These are phyloP conservation scores for Xerus inauris DNA, from an alignment of 2,113 vertebrate genomes.

Conservation along the genomic window DNA sequence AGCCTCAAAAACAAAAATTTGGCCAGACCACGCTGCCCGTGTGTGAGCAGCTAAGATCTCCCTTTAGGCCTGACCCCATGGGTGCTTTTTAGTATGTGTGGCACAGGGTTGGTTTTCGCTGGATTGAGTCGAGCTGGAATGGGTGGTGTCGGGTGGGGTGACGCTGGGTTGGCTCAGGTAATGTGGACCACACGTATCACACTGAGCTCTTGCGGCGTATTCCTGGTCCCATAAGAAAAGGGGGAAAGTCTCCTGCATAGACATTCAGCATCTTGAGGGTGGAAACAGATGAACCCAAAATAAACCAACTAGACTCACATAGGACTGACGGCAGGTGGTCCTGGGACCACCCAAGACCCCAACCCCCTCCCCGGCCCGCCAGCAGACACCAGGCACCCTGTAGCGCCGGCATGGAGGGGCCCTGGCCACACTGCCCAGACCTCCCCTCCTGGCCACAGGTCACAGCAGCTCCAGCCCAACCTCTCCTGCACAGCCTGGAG, in stretches of 20 bases:
- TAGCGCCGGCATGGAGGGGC: fast-evolving
- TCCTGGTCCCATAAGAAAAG: not conserved
- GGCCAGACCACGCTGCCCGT: not conserved
- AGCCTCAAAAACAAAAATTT: not conserved
- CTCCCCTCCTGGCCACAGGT: not conserved
- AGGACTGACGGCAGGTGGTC: not conserved
- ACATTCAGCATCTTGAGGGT: not conserved
- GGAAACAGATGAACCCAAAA: not conserved
- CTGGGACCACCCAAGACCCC: not conserved
- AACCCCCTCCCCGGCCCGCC: not conserved
- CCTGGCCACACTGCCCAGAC: not conserved
- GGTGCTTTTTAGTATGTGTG: not conserved
- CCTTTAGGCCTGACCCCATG: not conserved
- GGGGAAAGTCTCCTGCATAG: not conserved
- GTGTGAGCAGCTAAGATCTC: not conserved
- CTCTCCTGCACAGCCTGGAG: not conserved
- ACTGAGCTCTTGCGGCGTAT: not conserved
- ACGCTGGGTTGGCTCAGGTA: no score
- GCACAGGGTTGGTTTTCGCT: not conserved
- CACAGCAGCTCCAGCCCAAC: not conserved
- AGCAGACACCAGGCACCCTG: fast-evolving
- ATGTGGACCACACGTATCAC: not conserved
- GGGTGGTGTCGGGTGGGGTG: not conserved
- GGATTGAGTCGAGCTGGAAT: not conserved
- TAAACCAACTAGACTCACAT: not conserved